Percentiles rank a stretch among this genome's conserved stretches.
phyloP scores from a whole-genome alignment of 2,888 invertebrate genomes.

The Gymnoscelis rufifasciata region DNA sequence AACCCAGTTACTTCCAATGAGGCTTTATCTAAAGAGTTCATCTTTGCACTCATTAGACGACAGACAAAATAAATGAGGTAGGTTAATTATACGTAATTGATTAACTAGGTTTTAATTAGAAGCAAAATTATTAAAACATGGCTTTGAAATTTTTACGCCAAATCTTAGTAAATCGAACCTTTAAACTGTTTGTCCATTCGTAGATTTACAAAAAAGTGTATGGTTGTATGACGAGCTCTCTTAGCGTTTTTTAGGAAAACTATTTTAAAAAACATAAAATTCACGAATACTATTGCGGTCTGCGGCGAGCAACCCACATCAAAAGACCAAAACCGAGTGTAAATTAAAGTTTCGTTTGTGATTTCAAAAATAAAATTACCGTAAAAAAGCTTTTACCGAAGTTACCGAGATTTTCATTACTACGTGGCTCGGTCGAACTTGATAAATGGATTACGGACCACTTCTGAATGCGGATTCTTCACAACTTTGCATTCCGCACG shows the following conservation, averaged over 20 bases:
- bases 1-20: too few relatives aligned
- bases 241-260: conserved; percentile 13
- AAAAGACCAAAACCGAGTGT: conserved; percentile 34
- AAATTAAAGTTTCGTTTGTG: conserved; percentile 37
- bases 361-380: conserved; percentile 39
- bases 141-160: too few relatives aligned
- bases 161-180: too few relatives aligned
- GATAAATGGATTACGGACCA: conserved; percentile 20
- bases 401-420: conserved; percentile 21
- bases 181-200: too few relatives aligned
- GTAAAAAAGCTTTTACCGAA: conserved; percentile 28
- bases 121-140: too few relatives aligned
- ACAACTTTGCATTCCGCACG: too few relatives aligned
- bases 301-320: conserved; percentile 33
- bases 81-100: too few relatives aligned
- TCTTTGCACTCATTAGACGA: too few relatives aligned
- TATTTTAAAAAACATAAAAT: conserved; percentile 18
- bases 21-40: too few relatives aligned
- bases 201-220: too few relatives aligned
- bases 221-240: background rate
- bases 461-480: conserved; percentile 12
- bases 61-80: too few relatives aligned
- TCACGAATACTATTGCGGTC: conserved; percentile 27
- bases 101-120: too few relatives aligned
- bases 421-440: conserved; percentile 20